Evolutionary conservation across 2,888 invertebrate species (phyloP), one percentile per base, ranked within the genome.

Genomic region (Limnephilus lunatus): DNA sequence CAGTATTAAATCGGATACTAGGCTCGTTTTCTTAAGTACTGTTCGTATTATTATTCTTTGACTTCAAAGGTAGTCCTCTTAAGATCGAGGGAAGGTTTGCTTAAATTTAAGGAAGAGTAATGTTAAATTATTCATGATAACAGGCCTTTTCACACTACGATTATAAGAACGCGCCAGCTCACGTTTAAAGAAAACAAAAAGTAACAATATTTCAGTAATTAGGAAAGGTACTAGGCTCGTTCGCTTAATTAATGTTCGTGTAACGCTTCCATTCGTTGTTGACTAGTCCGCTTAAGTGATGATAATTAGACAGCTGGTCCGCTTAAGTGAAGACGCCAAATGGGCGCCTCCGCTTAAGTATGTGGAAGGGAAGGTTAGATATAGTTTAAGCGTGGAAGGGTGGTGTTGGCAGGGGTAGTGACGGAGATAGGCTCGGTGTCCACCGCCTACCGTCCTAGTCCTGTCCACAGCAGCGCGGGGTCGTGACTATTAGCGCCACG

Each of bases 391-490:
- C 25, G 19, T 19, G 68, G 68, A 31, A 7, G 83, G 15, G 14
- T 12, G 19, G 31, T 68, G 19, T 85, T 85, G 25, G 85, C 15
- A 19, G 68, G 30, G 68, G 86, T 35, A 4, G 35, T 35, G 35
- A 4, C 32, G 35, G 85, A 68, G 86, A 44, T 7, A 68, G 44
- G 89, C 80, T 1, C 80, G 93, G 92, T 92, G 95, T 94, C 95
- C 96, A 96, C 94, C 96, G 95, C 94, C 95, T 95, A n/a, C 68
- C 68, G 68, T 92, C 97, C 97, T 94, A 97, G 96, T 25, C 97
- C 97, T 81, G 97, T 95, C 97, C 97, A 97, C 96, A 97, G 96
- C 94, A 97, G 95, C 92, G 96, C 97, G 81, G 97, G 97, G 95
- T 97, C 97, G 94, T 97, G 96, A 94, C 96, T 96, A 94, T 97